Evolutionary conservation across 2,797 vertebrate species (phyloP).

Genomic region (Premnoplex brunnescens): DNA sequence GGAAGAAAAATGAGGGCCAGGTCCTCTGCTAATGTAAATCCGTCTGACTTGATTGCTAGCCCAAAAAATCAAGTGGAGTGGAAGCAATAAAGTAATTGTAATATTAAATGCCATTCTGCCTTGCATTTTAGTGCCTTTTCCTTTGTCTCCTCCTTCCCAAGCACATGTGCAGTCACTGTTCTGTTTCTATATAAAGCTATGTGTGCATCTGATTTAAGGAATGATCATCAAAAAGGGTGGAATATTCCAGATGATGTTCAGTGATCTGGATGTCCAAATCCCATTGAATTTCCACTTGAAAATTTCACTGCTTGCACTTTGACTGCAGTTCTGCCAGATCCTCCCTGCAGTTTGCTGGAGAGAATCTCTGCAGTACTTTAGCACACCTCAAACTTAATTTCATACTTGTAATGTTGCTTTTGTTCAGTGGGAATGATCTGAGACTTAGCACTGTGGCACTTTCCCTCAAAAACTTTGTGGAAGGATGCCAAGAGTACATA

Average conservation of each 20-base stretch:
- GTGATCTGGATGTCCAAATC: background rate
- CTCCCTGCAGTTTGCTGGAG: background rate
- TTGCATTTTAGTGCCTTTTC: background rate
- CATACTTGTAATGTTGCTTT: background rate
- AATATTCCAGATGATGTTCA: background rate
- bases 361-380: background rate
- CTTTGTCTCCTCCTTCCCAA: background rate
- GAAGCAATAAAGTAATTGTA: background rate
- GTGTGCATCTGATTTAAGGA: background rate
- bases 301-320: background rate
- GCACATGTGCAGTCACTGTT: background rate
- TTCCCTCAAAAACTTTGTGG: background rate
- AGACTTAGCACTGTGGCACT: background rate
- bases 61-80: background rate
- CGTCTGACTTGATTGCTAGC: background rate
- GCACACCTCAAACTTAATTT: background rate
- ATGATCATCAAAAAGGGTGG: background rate
- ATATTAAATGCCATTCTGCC: background rate
- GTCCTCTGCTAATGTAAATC: background rate
- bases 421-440: background rate
- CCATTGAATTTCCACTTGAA: background rate
- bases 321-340: background rate
- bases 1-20: background rate
- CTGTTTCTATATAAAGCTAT: background rate
- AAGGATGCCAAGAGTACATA: background rate